Conservation (phyloP, 2,113 vertebrate species). For the Mesoclemmys tuberculata region DNA sequence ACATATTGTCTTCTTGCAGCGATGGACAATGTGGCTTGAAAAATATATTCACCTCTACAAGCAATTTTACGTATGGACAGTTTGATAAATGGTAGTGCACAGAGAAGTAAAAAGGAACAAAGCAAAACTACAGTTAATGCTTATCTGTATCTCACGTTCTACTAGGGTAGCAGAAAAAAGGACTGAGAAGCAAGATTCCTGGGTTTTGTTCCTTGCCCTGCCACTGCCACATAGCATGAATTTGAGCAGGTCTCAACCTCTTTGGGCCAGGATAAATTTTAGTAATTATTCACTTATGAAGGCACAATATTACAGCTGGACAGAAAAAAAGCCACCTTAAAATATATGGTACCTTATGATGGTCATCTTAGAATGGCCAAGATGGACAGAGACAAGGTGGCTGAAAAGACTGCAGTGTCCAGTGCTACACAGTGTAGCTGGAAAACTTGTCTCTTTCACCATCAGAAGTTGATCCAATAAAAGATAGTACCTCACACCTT, state of each 20-base stretch:
- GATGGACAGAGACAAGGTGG: background rate
- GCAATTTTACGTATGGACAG: rapidly evolving
- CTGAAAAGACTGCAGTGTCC: background rate
- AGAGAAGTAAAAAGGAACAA: background rate
- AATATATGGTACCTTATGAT: background rate
- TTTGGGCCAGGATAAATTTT: background rate
- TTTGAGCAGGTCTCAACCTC: background rate
- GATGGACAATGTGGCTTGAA: background rate
- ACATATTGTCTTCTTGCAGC: no score
- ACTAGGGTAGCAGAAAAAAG: background rate
- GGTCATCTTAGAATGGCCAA: background rate
- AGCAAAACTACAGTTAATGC: background rate
- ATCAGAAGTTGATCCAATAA: background rate
- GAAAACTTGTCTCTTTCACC: background rate
- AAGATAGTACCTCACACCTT: background rate
- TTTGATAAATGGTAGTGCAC: rapidly evolving
- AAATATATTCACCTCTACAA: rapidly evolving
- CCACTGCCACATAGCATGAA: background rate
- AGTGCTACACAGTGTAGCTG: background rate
- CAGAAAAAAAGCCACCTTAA: background rate
- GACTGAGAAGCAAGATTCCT: background rate
- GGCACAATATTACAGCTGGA: background rate
- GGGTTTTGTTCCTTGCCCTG: background rate
- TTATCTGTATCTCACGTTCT: background rate
- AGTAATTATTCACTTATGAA: background rate